These are phyloP conservation scores for Exocentrus adspersus DNA, from an alignment of 2,888 invertebrate genomes.

Conservation along the genomic window DNA sequence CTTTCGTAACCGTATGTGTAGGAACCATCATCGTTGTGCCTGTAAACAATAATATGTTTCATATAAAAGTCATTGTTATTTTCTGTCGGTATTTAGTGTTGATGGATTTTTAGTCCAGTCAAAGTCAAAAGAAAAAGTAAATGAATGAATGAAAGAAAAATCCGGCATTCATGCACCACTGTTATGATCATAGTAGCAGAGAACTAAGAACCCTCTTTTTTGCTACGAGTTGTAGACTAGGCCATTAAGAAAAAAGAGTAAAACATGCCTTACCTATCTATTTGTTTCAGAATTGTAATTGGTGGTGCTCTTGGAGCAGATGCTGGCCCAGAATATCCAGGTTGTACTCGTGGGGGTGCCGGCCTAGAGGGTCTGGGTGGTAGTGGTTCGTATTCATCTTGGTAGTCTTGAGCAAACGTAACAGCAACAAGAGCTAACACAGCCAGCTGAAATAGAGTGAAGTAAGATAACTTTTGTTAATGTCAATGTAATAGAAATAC, in stretches of 20 bases:
- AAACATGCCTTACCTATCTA: constrained; percentile 72
- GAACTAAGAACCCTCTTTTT: too few relatives aligned
- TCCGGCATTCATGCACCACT: too few relatives aligned
- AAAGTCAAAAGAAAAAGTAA: too few relatives aligned
- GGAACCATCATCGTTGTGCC: constrained; percentile 89
- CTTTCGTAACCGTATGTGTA: constrained; percentile 92
- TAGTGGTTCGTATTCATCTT: constrained; percentile 58
- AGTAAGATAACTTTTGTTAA: constrained; percentile 18
- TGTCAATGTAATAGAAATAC: too few relatives aligned
- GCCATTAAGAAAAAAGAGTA: too few relatives aligned
- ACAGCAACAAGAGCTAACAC: constrained; percentile 60
- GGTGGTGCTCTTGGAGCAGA: constrained; percentile 70
- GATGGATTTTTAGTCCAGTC: too few relatives aligned
- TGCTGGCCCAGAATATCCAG: constrained; percentile 61
- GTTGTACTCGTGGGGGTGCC: constrained; percentile 60
- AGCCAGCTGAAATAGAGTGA: constrained; percentile 54
- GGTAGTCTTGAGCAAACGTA: constrained; percentile 66
- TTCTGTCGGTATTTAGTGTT: too few relatives aligned
- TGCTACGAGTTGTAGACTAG: too few relatives aligned
- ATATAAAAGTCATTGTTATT: too few relatives aligned
- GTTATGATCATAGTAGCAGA: too few relatives aligned
- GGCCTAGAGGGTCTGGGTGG: constrained; percentile 63
- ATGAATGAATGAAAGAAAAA: too few relatives aligned
- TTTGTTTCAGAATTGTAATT: constrained; percentile 86
- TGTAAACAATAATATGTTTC: too few relatives aligned